phyloP scores from a whole-genome alignment of 2,797 vertebrate species.

The Diplodus sargus region DNA sequence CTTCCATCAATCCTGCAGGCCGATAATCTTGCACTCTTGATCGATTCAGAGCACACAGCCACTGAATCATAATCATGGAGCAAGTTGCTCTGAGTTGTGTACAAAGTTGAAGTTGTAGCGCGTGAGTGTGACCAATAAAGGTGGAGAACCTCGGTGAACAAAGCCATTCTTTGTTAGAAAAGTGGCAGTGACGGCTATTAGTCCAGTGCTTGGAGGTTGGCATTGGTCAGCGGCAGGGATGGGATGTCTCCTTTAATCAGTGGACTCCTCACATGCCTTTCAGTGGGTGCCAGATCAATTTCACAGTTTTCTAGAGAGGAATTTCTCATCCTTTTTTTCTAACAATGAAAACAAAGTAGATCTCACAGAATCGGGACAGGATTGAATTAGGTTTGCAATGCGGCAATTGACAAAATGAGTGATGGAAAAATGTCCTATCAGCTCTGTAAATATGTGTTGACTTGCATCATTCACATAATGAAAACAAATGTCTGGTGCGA shows the following conservation, averaged over 20 bases:
- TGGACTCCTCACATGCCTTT: constrained; percentile 52
- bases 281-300: constrained; percentile 75
- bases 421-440: constrained; percentile 17
- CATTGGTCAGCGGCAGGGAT: constrained; percentile 62
- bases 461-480: constrained; percentile 9
- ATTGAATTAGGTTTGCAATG: constrained; percentile 34
- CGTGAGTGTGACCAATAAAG: constrained; percentile 43
- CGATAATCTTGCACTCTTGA: constrained; percentile 64
- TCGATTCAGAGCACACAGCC: constrained; percentile 62
- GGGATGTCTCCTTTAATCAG: constrained; percentile 77
- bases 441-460: constrained; percentile 27
- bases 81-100: constrained; percentile 54
- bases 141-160: constrained; percentile 29
- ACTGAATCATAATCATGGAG: constrained; percentile 72
- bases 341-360: constrained; percentile 37
- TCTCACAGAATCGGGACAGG: constrained; percentile 14
- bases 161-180: constrained; percentile 43
- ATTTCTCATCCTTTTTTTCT: constrained; percentile 45
- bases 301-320: constrained; percentile 55
- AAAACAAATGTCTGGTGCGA: constrained; percentile 9
- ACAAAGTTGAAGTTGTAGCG: constrained; percentile 66
- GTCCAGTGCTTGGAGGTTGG: constrained; percentile 49
- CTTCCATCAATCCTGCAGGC: constrained; percentile 72
- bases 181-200: constrained; percentile 58
- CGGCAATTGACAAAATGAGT: constrained; percentile 3